Conservation (phyloP, 2,888 invertebrate genomes). For the Dimorphilus gyrociliatus region DNA sequence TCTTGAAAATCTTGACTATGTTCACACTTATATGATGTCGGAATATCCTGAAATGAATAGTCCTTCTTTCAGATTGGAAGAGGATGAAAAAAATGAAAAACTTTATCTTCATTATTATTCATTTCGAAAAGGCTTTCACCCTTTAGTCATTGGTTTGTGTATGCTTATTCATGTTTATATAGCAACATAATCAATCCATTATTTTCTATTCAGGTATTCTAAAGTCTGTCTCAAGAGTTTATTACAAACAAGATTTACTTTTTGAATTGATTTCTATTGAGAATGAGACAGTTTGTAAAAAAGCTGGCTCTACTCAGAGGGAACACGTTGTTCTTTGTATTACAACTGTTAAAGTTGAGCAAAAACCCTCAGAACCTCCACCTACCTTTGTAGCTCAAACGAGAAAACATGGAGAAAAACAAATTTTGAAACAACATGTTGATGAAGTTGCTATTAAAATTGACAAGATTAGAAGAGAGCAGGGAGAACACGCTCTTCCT, state of each 20-base stretch:
- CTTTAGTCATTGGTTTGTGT: constrained; percentile 16
- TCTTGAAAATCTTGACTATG: constrained; percentile 19
- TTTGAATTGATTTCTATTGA: constrained; percentile 12
- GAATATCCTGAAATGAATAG: constrained; percentile 18
- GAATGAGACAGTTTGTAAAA: constrained; percentile 11
- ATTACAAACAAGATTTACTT: constrained; percentile 14
- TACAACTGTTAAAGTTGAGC: constrained; percentile 13
- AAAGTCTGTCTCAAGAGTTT: constrained; percentile 13
- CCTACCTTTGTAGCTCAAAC: constrained; percentile 24
- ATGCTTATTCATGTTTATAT: constrained; percentile 3
- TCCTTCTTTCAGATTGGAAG: constrained; percentile 21
- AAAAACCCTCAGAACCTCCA: constrained; percentile 9
- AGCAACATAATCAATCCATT: background rate
- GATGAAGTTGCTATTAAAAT: constrained; percentile 4
- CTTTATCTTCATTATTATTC: constrained; percentile 23
- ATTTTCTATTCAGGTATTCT: constrained; percentile 12
- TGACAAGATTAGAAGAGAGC: constrained; percentile 15
- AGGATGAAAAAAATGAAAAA: constrained; percentile 15
- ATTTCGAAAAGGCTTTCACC: constrained; percentile 14
- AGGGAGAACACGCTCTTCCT: constrained; percentile 20
- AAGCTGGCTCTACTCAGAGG: constrained; percentile 11
- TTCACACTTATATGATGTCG: constrained; percentile 16
- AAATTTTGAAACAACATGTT: constrained; percentile 13
- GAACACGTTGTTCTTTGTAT: constrained; percentile 18
- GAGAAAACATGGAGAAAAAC: constrained; percentile 19